Conservation (phyloP, 2,113 vertebrate species). For the Dunckerocampus dactyliophorus region DNA sequence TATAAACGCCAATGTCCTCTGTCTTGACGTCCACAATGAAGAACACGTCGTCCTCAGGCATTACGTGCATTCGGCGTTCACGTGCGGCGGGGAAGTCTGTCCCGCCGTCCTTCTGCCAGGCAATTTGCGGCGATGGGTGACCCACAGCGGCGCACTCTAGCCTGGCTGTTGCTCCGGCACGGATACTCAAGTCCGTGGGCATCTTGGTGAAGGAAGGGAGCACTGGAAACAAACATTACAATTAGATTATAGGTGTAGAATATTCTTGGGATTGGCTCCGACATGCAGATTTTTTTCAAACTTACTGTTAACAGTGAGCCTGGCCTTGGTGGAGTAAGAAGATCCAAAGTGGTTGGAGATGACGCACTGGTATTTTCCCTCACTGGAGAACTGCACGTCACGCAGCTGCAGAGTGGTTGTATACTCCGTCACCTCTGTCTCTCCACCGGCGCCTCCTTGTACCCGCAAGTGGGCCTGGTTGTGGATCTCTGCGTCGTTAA, state of each 20-base stretch:
- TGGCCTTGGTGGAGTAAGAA: conserved; percentile 92
- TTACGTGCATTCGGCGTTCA: conserved; percentile 95
- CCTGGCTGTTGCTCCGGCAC: conserved; percentile 84
- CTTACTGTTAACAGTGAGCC: conserved; percentile 95
- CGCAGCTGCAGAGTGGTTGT: conserved; percentile 87
- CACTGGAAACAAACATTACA: conserved; percentile 68
- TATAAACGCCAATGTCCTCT: conserved; percentile 90
- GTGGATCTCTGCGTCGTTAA: conserved; percentile 87
- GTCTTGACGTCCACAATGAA: conserved; percentile 94
- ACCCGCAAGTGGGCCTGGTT: conserved; percentile 88
- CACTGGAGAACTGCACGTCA: conserved; percentile 84
- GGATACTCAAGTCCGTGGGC: conserved; percentile 91
- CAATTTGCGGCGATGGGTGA: conserved; percentile 90
- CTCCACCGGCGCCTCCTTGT: conserved; percentile 66
- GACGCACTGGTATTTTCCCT: conserved; percentile 95
- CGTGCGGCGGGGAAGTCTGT: conserved; percentile 93
- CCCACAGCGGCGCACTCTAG: conserved; percentile 89
- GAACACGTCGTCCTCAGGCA: conserved; percentile 96
- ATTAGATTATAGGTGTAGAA: neutral
- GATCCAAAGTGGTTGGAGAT: conserved; percentile 98
- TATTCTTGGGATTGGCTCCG: neutral
- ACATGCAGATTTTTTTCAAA: conserved; percentile 4
- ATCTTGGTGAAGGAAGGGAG: conserved; percentile 92
- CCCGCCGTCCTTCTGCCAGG: conserved; percentile 97
- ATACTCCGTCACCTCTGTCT: conserved; percentile 86